These are phyloP conservation scores for Polyergus mexicanus DNA, from an alignment of 1,140 invertebrate genomes.

Conservation along the genomic window DNA sequence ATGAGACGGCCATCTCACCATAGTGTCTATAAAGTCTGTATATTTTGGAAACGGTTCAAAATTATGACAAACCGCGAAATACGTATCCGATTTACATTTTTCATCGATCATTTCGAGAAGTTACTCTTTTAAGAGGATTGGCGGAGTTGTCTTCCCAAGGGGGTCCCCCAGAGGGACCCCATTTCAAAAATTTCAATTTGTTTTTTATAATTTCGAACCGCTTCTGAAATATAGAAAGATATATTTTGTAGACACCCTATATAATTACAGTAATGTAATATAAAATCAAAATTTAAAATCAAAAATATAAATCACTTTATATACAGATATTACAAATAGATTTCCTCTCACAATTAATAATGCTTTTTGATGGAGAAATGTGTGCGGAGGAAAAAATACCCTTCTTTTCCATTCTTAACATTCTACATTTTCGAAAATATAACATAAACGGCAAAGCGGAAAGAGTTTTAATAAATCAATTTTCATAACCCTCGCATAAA, in stretches of 20 bases:
- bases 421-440: slow-evolving; percentile 15
- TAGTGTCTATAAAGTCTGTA: slow-evolving; percentile 10
- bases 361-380: neutral
- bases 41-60: too few species aligned
- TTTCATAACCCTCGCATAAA: neutral
- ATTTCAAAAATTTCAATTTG: too few species aligned
- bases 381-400: slow-evolving; percentile 1
- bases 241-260: too few species aligned
- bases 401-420: neutral
- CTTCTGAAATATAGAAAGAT: too few species aligned
- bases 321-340: neutral
- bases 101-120: too few species aligned
- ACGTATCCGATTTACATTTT: too few species aligned
- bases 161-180: too few species aligned
- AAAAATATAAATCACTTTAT: neutral
- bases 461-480: neutral
- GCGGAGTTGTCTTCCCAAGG: too few species aligned
- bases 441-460: neutral
- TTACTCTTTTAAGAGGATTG: too few species aligned
- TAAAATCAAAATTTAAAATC: slow-evolving; percentile 9
- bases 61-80: too few species aligned
- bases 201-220: too few species aligned
- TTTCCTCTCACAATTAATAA: neutral
- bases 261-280: slow-evolving; percentile 40
- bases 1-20: slow-evolving; percentile 73